Conservation (phyloP, 2,113 vertebrate genomes). For the Nibea coibor region DNA sequence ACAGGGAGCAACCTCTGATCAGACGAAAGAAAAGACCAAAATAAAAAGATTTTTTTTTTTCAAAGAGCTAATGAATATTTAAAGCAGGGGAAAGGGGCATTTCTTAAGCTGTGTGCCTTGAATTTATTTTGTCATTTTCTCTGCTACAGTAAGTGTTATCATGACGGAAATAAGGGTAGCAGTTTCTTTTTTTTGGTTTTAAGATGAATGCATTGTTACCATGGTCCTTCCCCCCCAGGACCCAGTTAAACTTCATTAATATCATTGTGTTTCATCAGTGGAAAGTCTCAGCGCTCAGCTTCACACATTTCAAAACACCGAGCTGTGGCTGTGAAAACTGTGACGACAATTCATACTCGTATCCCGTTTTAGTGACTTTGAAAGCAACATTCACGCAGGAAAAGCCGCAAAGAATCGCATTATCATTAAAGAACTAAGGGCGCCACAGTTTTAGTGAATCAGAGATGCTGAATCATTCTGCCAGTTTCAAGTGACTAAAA, state of each 20-base stretch:
- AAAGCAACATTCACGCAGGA: not conserved
- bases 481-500: not conserved
- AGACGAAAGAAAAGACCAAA: slow-evolving; percentile 39
- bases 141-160: slow-evolving; percentile 14
- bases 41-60: slow-evolving; percentile 16
- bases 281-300: not conserved
- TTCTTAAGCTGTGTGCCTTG: slow-evolving; percentile 38
- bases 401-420: not conserved
- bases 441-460: not conserved
- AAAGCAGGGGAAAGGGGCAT: slow-evolving; percentile 47
- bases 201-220: slow-evolving; percentile 23
- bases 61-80: slow-evolving; percentile 71
- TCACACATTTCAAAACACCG: not conserved
- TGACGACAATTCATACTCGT: not conserved
- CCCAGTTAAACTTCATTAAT: slow-evolving; percentile 13
- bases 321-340: slow-evolving; percentile 1
- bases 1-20: slow-evolving; percentile 65
- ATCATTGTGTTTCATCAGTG: slow-evolving; percentile 4
- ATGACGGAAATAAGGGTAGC: slow-evolving; percentile 16
- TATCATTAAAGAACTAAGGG: not conserved
- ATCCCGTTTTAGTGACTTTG: not conserved
- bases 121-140: slow-evolving; percentile 50
- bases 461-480: not conserved
- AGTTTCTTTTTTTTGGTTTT: not conserved
- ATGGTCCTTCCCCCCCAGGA: not conserved